Conservation (phyloP, 2,888 invertebrate genomes). For the Drepanosiphum platanoidis region DNA sequence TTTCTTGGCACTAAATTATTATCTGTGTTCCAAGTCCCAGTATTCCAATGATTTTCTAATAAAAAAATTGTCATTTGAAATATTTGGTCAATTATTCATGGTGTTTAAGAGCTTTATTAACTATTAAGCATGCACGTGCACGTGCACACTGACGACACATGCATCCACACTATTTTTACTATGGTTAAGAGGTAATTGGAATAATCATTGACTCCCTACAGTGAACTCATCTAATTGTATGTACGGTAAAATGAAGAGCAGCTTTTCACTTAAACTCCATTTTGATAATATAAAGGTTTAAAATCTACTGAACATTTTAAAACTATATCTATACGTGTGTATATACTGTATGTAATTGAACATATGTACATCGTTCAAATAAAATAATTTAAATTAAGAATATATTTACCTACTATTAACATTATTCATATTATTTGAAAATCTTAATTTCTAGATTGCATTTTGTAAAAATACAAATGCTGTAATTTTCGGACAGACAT, state of each 20-base stretch:
- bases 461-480: background rate
- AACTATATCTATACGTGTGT: too few species aligned
- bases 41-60: slow-evolving; percentile 39
- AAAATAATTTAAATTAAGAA: background rate
- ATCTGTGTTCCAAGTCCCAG: slow-evolving; percentile 27
- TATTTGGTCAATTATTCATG: slow-evolving; percentile 18
- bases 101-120: slow-evolving; percentile 1
- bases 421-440: background rate
- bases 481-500: background rate
- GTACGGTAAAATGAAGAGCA: background rate
- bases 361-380: background rate
- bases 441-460: background rate
- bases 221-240: background rate
- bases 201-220: background rate
- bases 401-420: background rate
- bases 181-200: too few species aligned
- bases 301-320: too few species aligned
- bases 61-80: slow-evolving; percentile 26
- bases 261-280: background rate
- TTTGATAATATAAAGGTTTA: background rate
- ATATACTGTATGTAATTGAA: too few species aligned
- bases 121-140: background rate
- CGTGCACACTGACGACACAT: background rate
- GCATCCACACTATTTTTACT: background rate
- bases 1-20: slow-evolving; percentile 47